Conservation (phyloP, 2,113 vertebrate species). For the Mormyrus iriodes region DNA sequence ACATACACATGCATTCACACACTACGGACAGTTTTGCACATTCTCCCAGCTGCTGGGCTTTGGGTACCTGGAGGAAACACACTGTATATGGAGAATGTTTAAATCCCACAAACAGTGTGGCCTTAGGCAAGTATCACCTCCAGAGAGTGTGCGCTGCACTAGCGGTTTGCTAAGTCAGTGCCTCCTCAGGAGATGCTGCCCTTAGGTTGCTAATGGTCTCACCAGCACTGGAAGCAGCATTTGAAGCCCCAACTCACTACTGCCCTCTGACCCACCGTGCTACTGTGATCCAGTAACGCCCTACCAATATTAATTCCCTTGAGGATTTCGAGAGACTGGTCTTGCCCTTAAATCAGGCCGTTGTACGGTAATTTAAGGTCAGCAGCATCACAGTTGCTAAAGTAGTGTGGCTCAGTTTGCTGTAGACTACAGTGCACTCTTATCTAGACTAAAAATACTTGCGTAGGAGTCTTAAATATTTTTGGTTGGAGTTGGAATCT, state of each 20-base stretch:
- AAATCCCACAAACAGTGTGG: neutral
- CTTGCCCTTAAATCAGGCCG: neutral
- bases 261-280: neutral
- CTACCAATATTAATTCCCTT: neutral
- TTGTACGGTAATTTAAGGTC: neutral
- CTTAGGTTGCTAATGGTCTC: neutral
- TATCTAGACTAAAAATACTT: neutral
- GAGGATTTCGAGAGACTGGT: neutral
- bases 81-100: neutral
- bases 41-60: neutral
- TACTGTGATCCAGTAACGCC: neutral
- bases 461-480: neutral
- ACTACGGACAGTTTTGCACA: neutral
- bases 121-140: neutral
- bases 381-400: neutral
- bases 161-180: neutral
- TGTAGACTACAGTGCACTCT: neutral
- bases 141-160: neutral
- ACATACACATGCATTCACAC: neutral
- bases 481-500: neutral
- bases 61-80: neutral
- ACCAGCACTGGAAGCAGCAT: neutral
- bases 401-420: neutral
- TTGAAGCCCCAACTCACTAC: neutral
- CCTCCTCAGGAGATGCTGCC: neutral